Evolutionary conservation across 2,797 vertebrate species (phyloP), one percentile per base, ranked within the genome.

Genomic region (Phrynocephalus forsythii): DNA sequence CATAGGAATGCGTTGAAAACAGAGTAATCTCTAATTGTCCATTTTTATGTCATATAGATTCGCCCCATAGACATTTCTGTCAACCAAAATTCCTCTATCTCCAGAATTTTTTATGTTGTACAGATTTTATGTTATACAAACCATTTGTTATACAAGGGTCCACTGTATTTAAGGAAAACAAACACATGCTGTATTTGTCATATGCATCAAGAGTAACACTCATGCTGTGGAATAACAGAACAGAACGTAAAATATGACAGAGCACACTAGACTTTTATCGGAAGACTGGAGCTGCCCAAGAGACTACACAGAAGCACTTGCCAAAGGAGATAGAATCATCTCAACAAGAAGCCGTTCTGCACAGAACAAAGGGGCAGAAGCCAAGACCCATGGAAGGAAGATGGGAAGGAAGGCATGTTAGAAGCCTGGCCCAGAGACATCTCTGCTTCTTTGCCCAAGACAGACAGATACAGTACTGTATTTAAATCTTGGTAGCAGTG

Each of bases 251-350:
- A 68, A 11, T 83, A 87, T 85, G 79, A 89, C 82, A 83, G 89
- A 89, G 89, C 89, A 85, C 72, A 63, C 87, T 68, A 91, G 83
- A 88, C 84, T 76, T 86, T 86, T 83, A 86, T 90, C 72, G 85
- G 22, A 30, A 87, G 84, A 81, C 28, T 84, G 83, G 89, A 92
- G 75, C 87, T 91, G 90, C 92, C 69, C 69, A 87, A 79, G 78
- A 30, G 68, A 86, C 48, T 84, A 79, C 50, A 90, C 86, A 89
- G 75, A 78, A 83, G 52, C 22, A 38, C 68, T 87, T 79, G 80
- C 71, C 89, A 89, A 90, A 90, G 0, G 11, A 91, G 93, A 87
- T 20, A 75, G 69, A 88, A 85, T 30, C 22, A 38, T 69, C 81
- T 56, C 69, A 76, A 67, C 56, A 63, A 80, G 71, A 84, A 67